These are phyloP conservation scores for Caenorhabditis drosophilae DNA, from an alignment of 2,888 invertebrate genomes.

Conservation along the genomic window DNA sequence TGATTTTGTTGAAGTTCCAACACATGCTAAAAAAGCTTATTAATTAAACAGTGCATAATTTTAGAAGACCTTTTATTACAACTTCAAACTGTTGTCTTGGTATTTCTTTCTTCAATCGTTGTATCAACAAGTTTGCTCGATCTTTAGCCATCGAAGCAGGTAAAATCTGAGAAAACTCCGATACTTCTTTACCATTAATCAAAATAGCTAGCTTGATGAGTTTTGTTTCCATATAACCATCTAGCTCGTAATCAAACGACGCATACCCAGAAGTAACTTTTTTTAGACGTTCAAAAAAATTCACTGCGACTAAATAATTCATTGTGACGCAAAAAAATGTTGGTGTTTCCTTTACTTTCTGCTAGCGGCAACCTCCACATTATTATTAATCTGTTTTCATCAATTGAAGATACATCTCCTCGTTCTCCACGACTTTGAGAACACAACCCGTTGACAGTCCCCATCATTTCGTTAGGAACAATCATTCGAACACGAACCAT, in stretches of 20 bases:
- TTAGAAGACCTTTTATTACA: constrained; percentile 46
- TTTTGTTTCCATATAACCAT: constrained; percentile 80
- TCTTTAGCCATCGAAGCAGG: constrained; percentile 55
- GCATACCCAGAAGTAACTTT: constrained; percentile 91
- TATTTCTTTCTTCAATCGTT: constrained; percentile 60
- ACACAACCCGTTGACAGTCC: constrained; percentile 59
- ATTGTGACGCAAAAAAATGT: too few relatives aligned
- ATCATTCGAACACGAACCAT: constrained; percentile 64
- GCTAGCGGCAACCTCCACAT: constrained; percentile 85
- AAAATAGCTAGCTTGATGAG: constrained; percentile 82
- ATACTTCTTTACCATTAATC: constrained; percentile 75
- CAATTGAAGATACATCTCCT: constrained; percentile 71
- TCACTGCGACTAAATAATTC: constrained; percentile 89
- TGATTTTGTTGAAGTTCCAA: constrained; percentile 25
- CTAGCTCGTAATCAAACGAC: constrained; percentile 87
- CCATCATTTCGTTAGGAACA: constrained; percentile 61
- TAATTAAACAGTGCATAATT: not conserved
- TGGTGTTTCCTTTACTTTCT: too few relatives aligned
- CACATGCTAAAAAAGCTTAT: constrained; percentile 5
- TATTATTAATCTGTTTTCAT: constrained; percentile 82
- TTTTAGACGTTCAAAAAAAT: constrained; percentile 88
- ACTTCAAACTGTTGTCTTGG: constrained; percentile 66
- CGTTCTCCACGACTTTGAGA: constrained; percentile 59
- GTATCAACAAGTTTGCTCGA: constrained; percentile 56
- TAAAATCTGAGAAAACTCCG: constrained; percentile 63